Evolutionary conservation across 2,888 invertebrate genomes (phyloP), one percentile per base, ranked within the genome.

Genomic region (Amphimallon solstitiale): DNA sequence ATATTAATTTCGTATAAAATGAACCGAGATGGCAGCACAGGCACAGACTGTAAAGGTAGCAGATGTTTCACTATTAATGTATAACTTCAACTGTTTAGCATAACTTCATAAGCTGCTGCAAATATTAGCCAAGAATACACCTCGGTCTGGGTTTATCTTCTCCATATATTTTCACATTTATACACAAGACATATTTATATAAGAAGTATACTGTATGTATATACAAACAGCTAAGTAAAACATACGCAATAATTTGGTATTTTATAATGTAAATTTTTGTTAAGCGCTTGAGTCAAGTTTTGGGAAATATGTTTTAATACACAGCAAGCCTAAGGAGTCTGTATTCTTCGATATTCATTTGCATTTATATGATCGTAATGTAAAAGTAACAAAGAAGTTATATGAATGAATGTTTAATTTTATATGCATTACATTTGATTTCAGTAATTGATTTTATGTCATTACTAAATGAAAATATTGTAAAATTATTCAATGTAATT

Each of bases 1-100:
- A 64, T 64, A 64, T 64, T 64, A 64, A 64, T 64, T 64, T 56
- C 64, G 52, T 56, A 63, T 63, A 63, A 63, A 63, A 54, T 49
- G 64, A 64, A 45, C 56, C 46, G 46, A 52, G 64, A 56, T 49
- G 49, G 23, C 46, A 51, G 64, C 52, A 43, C 29, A 21, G 23
- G 15, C 15, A 45, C 45, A 19, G 19, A 43, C 56, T 59, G 56
- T 64, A 56, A 56, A 64, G 64, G 54, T 68, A 72, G 72, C 74
- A 74, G 72, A 72, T 74, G 74, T 70, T 70, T 68, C 65, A 67
- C 72, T 73, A 73, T 72, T 72, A 70, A 72, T 71, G 69, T 69
- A 71, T 70, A 29, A 73, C 72, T 70, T 70, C 67, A 62, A 71
- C 69, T 73, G 70, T 71, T 74, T 72, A 72, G 71, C 73, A 71